Percentiles rank a stretch among this genome's conserved stretches.
phyloP scores from a whole-genome alignment of 2,888 invertebrate species.

The Pocota personata region DNA sequence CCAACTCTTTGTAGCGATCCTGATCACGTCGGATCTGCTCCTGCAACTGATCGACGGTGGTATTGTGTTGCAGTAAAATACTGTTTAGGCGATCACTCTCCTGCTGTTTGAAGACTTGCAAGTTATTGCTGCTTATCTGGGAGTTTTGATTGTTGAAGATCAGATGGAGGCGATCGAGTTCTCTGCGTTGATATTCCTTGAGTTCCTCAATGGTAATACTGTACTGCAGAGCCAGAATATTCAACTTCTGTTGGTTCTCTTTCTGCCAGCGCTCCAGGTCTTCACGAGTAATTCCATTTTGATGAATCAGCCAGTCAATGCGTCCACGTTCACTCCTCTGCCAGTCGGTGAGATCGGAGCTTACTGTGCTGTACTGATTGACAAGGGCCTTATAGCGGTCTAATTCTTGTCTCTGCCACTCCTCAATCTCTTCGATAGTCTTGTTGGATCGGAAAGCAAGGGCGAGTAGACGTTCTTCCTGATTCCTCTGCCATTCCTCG shows the following conservation, averaged over 20 bases:
- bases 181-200: slow-evolving; percentile 79
- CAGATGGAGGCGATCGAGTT: slow-evolving; percentile 78
- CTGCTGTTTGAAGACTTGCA: slow-evolving; percentile 75
- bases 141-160: slow-evolving; percentile 79
- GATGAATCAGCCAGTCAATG: slow-evolving; percentile 81
- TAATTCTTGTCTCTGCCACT: slow-evolving; percentile 80
- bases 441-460: slow-evolving; percentile 78
- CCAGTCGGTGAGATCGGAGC: slow-evolving; percentile 77
- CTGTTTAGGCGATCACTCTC: slow-evolving; percentile 79
- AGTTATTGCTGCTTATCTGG: slow-evolving; percentile 75
- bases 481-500: slow-evolving; percentile 80
- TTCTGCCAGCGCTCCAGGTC: slow-evolving; percentile 80
- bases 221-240: slow-evolving; percentile 76
- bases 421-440: slow-evolving; percentile 77
- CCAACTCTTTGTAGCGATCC: slow-evolving; percentile 78
- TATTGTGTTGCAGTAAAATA: slow-evolving; percentile 80
- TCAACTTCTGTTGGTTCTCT: slow-evolving; percentile 77
- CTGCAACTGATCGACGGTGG: slow-evolving; percentile 79
- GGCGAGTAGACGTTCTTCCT: slow-evolving; percentile 79
- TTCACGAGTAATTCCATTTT: slow-evolving; percentile 79
- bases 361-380: slow-evolving; percentile 78
- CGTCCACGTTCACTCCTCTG: slow-evolving; percentile 79
- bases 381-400: slow-evolving; percentile 77
- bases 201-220: slow-evolving; percentile 78
- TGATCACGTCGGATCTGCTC: slow-evolving; percentile 79